Conservation (phyloP, 2,113 vertebrate genomes). For the Tetrao urogallus region DNA sequence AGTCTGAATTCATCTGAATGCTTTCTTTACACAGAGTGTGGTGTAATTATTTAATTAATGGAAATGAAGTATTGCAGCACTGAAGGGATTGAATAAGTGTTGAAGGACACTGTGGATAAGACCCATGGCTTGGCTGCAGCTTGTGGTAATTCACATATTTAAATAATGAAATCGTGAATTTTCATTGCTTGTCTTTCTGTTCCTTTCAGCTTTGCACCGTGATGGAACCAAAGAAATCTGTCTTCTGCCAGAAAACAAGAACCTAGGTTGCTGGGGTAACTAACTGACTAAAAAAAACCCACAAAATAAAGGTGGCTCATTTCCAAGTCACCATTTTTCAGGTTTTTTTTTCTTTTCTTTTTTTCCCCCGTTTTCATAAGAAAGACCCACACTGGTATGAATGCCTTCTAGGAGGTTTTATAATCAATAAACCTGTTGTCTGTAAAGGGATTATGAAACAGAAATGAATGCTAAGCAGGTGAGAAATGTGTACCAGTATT, state of each 20-base stretch:
- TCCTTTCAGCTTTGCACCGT: constrained; percentile 63
- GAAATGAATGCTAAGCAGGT: constrained; percentile 58
- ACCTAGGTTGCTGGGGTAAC: constrained; percentile 79
- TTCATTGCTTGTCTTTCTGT: constrained; percentile 65
- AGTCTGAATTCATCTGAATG: constrained; percentile 58
- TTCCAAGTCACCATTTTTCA: constrained; percentile 68
- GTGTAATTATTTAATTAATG: constrained; percentile 79
- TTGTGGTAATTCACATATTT: constrained; percentile 69
- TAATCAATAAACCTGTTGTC: constrained; percentile 74
- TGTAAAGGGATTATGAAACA: constrained; percentile 39
- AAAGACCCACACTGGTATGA: constrained; percentile 61
- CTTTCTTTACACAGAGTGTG: constrained; percentile 60
- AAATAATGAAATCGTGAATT: constrained; percentile 74
- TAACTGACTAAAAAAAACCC: constrained; percentile 10
- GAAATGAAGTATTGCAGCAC: constrained; percentile 68
- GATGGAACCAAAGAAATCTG: constrained; percentile 77
- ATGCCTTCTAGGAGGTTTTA: constrained; percentile 24
- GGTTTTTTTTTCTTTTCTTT: background rate
- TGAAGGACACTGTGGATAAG: constrained; percentile 66
- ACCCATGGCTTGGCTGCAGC: constrained; percentile 52
- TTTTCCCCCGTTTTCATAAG: background rate
- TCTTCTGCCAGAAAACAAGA: constrained; percentile 72
- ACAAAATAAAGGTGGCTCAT: constrained; percentile 77
- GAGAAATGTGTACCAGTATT: constrained; percentile 30
- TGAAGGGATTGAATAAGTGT: constrained; percentile 64